Percentiles rank a stretch among this genome's conserved stretches.
Evolutionary conservation across 2,113 vertebrate genomes (phyloP).

Genomic region (Morphnarchus princeps): DNA sequence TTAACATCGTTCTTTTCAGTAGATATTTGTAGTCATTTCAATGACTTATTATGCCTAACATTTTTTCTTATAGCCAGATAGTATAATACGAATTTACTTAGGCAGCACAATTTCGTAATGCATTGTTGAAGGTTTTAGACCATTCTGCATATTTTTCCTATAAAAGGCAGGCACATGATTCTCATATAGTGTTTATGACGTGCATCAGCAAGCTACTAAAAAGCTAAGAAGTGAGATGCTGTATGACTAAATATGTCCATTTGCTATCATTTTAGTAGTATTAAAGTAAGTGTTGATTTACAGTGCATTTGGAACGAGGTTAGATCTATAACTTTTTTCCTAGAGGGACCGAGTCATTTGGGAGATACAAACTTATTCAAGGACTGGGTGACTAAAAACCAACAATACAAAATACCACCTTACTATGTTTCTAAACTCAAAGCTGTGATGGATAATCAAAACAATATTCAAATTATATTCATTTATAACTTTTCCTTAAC

Average conservation of each 20-base stretch:
- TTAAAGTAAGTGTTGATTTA: not conserved
- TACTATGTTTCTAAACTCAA: not conserved
- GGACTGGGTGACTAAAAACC: not conserved
- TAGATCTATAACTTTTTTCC: not conserved
- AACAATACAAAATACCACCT: not conserved
- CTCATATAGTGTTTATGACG: not conserved
- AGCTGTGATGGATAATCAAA: not conserved
- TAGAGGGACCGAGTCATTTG: not conserved
- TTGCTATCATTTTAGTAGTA: not conserved
- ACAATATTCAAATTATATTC: not conserved
- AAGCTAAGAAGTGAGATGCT: not conserved
- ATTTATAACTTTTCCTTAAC: not conserved
- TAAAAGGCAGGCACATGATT: not conserved
- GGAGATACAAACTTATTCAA: not conserved
- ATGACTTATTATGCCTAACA: not conserved
- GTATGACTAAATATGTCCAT: not conserved
- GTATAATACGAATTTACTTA: not conserved
- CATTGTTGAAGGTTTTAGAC: conserved; percentile 14
- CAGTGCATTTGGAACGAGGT: not conserved
- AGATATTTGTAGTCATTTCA: not conserved
- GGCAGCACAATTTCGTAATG: not conserved
- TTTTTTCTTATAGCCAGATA: not conserved
- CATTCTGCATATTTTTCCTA: conserved; percentile 6
- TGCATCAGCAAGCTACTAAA: not conserved
- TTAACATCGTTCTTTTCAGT: not conserved